Conservation (phyloP, 2,888 invertebrate genomes). For the Aproaerema taeniolella region DNA sequence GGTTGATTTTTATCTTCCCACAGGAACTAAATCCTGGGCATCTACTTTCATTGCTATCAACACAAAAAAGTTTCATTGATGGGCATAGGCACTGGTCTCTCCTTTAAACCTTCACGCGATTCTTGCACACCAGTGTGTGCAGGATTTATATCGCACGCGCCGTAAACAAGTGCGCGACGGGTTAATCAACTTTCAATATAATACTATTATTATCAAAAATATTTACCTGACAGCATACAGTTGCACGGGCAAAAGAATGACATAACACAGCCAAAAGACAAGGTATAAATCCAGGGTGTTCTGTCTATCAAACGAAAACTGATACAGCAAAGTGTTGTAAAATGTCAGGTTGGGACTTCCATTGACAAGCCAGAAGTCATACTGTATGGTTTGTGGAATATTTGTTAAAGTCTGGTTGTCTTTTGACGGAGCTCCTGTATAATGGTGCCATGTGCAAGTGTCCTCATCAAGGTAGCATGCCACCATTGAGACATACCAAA, state of each 20-base stretch:
- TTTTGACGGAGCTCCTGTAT: constrained; percentile 54
- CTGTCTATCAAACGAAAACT: constrained; percentile 97
- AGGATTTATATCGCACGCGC: too few relatives aligned
- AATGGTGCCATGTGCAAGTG: constrained; percentile 91
- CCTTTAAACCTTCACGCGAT: too few relatives aligned
- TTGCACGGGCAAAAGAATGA: constrained; percentile 92
- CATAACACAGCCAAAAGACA: constrained; percentile 90
- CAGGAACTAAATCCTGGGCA: too few relatives aligned
- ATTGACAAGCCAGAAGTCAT: constrained; percentile 97
- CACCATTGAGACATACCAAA: constrained; percentile 97
- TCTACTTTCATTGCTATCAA: too few relatives aligned
- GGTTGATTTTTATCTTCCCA: too few relatives aligned
- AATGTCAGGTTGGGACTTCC: constrained; percentile 94
- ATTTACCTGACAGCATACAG: constrained; percentile 87
- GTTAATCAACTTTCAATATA: too few relatives aligned
- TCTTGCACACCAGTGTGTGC: too few relatives aligned
- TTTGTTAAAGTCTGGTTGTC: constrained; percentile 51
- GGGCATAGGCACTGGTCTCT: too few relatives aligned
- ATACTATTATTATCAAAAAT: constrained; percentile 3
- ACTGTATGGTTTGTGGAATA: constrained; percentile 71
- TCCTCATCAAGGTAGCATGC: constrained; percentile 90
- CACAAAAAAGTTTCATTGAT: too few relatives aligned
- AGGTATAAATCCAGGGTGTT: constrained; percentile 94
- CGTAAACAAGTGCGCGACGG: too few relatives aligned
- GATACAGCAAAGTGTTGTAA: constrained; percentile 93